phyloP scores from a whole-genome alignment of 2,113 vertebrate genomes.

The Addax nasomaculatus region DNA sequence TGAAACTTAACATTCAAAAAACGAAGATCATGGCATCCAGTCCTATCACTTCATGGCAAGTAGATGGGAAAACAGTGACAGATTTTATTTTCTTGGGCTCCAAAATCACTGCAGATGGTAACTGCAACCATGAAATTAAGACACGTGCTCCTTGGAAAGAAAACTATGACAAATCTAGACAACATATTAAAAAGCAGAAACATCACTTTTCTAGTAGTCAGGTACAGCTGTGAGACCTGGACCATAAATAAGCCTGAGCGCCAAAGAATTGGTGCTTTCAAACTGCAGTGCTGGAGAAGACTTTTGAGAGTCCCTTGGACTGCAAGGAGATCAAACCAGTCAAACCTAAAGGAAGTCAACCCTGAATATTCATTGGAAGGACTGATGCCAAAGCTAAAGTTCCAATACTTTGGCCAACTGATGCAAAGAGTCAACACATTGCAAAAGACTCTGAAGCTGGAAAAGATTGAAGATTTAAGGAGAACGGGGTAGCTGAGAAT shows the following conservation, averaged over 20 bases:
- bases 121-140: not conserved
- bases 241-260: not conserved
- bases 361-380: not conserved
- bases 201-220: not conserved
- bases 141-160: not conserved
- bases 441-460: not conserved
- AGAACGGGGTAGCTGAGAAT: not conserved
- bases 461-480: not conserved
- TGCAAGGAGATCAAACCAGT: not conserved
- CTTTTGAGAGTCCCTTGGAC: not conserved
- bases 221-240: not conserved
- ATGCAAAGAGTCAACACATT: not conserved
- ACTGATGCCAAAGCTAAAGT: not conserved
- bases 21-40: not conserved
- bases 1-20: not conserved
- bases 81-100: not conserved
- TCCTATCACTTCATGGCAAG: not conserved
- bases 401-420: not conserved
- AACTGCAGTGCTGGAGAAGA: not conserved
- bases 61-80: not conserved
- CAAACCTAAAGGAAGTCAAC: not conserved
- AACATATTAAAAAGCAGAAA: not conserved
- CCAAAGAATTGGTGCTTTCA: not conserved
- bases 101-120: not conserved
- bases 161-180: not conserved